phyloP scores from a whole-genome alignment of 2,888 invertebrate genomes.

The Lampropteryx suffumata region DNA sequence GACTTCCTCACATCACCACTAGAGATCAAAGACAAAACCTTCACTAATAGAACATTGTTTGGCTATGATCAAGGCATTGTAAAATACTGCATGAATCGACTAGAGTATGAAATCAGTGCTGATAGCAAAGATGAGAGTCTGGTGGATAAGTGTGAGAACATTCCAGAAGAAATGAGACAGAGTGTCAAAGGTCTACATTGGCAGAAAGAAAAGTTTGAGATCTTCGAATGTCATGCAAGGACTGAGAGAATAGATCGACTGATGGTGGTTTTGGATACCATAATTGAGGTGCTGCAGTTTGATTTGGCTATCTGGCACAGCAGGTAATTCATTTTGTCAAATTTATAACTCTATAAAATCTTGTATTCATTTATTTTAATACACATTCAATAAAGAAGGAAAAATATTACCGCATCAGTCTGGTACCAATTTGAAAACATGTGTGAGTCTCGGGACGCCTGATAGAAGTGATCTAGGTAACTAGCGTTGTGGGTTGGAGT shows the following conservation, averaged over 20 bases:
- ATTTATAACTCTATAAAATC: too few species aligned
- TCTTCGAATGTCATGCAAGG: conserved; percentile 63
- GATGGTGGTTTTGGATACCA: conserved; percentile 72
- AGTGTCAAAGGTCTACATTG: conserved; percentile 64
- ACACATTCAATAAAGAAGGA: too few species aligned
- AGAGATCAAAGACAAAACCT: conserved; percentile 57
- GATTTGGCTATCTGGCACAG: conserved; percentile 82
- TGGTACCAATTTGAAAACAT: too few species aligned
- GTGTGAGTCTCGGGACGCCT: too few species aligned
- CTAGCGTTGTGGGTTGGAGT: too few species aligned
- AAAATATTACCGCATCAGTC: too few species aligned
- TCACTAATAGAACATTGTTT: conserved; percentile 60
- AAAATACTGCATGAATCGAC: conserved; percentile 66
- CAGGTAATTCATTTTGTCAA: conserved; percentile 59
- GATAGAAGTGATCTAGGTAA: too few species aligned
- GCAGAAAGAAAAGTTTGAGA: conserved; percentile 70
- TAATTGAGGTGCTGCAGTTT: conserved; percentile 79
- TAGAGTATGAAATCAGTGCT: conserved; percentile 62
- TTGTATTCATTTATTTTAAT: too few species aligned
- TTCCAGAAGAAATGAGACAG: conserved; percentile 61
- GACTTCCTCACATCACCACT: conserved; percentile 64
- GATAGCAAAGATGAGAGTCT: conserved; percentile 62
- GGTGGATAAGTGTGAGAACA: conserved; percentile 56
- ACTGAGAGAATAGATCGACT: conserved; percentile 75
- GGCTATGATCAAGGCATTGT: conserved; percentile 60